These are phyloP conservation scores for Coluber constrictor DNA, from an alignment of 2,797 vertebrate species.

Conservation along the genomic window DNA sequence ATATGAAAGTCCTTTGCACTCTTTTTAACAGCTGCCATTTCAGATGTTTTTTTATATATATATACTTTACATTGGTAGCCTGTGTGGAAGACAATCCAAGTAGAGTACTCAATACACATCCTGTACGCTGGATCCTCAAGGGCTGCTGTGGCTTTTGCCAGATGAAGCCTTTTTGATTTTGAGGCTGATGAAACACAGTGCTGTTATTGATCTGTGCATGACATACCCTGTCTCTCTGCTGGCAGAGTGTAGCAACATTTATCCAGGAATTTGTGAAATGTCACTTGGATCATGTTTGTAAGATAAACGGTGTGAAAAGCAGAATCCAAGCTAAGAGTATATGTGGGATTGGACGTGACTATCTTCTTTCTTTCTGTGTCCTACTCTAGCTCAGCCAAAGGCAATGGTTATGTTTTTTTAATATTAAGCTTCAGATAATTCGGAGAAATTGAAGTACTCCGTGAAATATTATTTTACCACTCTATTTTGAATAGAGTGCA, in stretches of 20 bases:
- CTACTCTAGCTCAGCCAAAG: constrained; percentile 65
- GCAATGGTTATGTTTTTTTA: constrained; percentile 63
- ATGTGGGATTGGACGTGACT: constrained; percentile 73
- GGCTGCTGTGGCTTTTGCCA: constrained; percentile 76
- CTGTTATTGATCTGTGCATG: constrained; percentile 80
- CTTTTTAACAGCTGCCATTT: constrained; percentile 44
- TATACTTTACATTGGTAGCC: constrained; percentile 48
- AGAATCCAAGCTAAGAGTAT: constrained; percentile 70
- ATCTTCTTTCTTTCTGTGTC: constrained; percentile 66
- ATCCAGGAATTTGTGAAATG: constrained; percentile 87
- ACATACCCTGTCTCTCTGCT: constrained; percentile 75
- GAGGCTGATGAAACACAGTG: constrained; percentile 76
- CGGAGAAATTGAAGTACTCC: constrained; percentile 55
- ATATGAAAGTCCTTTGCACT: constrained; percentile 41
- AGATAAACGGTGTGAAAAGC: constrained; percentile 76
- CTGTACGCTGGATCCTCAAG: constrained; percentile 70
- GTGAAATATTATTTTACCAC: constrained; percentile 39
- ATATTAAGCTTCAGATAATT: constrained; percentile 63
- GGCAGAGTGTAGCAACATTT: constrained; percentile 81
- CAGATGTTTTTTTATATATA: constrained; percentile 48
- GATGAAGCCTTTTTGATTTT: constrained; percentile 76
- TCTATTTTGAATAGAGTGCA: constrained; percentile 42
- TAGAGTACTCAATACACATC: constrained; percentile 69
- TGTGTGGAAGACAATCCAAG: constrained; percentile 57
- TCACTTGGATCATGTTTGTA: constrained; percentile 81